Base-by-base conservation (phyloP, 2,113 vertebrate genomes). In the Heliornis fulica region DNA sequence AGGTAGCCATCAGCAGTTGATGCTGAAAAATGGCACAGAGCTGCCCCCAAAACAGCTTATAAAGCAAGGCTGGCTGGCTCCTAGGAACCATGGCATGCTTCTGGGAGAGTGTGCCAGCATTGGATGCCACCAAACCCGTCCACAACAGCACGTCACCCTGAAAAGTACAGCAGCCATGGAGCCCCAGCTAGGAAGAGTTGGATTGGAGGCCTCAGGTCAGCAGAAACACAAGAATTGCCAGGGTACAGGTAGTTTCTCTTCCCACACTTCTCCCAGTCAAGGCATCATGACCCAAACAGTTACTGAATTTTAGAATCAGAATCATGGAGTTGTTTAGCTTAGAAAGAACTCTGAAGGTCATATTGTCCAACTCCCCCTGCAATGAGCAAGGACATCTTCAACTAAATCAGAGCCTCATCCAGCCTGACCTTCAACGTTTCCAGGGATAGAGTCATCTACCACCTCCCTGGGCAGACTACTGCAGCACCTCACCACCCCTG, bases 121-220 rank as follows among this genome's bases (percentile, higher is more conserved):
- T 13, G 1, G 41, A 26, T 84, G 41, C 19, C 23, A 41, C 50
- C 0, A 0, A 11, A 36, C 36, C 40, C 66, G 32, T 57, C 43
- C 29, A 31, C 26, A 29, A 43, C 53, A 53, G 43, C 20, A 41
- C 28, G 34, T 77, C 45, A 51, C 2, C 3, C 31, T 38, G 29
- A 38, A 15, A 66, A 60, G n/a, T 38, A 38, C 6, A 59, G 63
- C 26, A 32, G 26, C 18, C 41, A 51, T 46, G 34, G 43, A 57
- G 32, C 32, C 13, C 19, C 54, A n/a, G 32, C 32, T 57, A 57
- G 32, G 32, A 32, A 57, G 54, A 32, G 68, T 29, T 53, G 12
- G 41, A 16, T 25, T 71, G 45, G 64, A 87, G 46, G 41, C 5
- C 34, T 70, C 36, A 20, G 50, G 14, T 50, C 32, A 48, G n/a